Evolutionary conservation across 2,888 invertebrate genomes (phyloP).

Genomic region (Patella ulyssiponensis): DNA sequence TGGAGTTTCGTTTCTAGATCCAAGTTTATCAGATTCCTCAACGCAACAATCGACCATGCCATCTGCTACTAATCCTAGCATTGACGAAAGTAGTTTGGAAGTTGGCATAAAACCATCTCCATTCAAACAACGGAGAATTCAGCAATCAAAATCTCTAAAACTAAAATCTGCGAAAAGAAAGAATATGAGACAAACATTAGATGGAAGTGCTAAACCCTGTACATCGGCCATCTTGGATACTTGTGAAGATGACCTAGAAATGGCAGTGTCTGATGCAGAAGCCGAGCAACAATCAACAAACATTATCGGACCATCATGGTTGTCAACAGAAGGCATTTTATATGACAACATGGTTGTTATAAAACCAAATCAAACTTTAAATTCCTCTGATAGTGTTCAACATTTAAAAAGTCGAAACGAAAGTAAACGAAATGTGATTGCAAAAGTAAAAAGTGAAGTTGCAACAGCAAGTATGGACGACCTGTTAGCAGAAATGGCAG

Average conservation of each 20-base stretch:
- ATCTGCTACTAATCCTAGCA: not conserved
- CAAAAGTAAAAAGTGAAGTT: not conserved
- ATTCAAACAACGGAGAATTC: not conserved
- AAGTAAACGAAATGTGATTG: not conserved
- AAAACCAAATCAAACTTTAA: slow-evolving; percentile 47
- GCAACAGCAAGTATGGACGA: not conserved
- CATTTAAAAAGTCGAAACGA: too few species aligned
- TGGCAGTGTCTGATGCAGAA: not conserved
- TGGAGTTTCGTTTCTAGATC: not conserved
- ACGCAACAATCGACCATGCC: not conserved
- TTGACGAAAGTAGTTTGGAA: slow-evolving; percentile 29
- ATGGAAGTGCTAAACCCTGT: not conserved
- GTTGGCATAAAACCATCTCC: slow-evolving; percentile 37
- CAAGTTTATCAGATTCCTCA: not conserved
- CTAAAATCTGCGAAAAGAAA: not conserved
- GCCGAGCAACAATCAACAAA: not conserved
- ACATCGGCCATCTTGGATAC: not conserved
- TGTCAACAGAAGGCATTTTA: not conserved
- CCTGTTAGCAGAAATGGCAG: slow-evolving; percentile 11
- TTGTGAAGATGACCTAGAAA: not conserved
- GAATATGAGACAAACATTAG: not conserved
- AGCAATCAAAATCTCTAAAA: not conserved
- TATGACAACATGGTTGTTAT: slow-evolving; percentile 6
- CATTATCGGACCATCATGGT: not conserved
- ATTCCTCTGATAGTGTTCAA: not conserved